These are phyloP conservation scores for Buphagus erythrorhynchus DNA, from an alignment of 2,797 vertebrate species.

Conservation along the genomic window DNA sequence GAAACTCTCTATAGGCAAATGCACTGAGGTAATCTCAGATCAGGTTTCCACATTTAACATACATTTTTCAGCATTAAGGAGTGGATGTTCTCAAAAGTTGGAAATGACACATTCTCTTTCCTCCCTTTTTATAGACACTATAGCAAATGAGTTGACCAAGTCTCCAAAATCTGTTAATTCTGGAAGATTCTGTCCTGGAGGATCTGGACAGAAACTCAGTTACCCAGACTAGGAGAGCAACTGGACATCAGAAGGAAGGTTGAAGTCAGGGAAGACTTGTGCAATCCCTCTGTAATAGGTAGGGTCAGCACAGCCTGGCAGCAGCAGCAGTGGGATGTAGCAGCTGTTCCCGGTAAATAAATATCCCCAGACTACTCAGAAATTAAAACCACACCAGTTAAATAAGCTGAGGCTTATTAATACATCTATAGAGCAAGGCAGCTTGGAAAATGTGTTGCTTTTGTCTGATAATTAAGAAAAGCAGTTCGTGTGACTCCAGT, in stretches of 20 bases:
- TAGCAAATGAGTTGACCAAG: neutral
- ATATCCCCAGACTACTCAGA: neutral
- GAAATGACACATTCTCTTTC: neutral
- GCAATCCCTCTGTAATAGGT: neutral
- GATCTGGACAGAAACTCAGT: neutral
- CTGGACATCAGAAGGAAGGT: neutral
- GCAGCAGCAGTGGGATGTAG: neutral
- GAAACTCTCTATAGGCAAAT: neutral
- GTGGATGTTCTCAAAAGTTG: neutral
- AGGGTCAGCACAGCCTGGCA: neutral
- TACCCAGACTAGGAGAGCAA: neutral
- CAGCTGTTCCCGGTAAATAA: accelerated
- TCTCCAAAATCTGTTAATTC: neutral
- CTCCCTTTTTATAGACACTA: neutral
- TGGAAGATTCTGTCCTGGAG: neutral
- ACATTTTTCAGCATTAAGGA: neutral
- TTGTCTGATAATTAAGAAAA: conserved; percentile 16
- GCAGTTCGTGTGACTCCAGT: neutral
- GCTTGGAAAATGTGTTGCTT: neutral
- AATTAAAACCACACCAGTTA: neutral
- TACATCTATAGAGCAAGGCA: neutral
- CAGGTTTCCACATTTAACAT: neutral
- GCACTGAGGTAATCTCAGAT: neutral
- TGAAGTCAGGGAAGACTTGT: neutral
- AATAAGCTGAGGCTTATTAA: neutral